Base-by-base conservation (phyloP, 2,113 vertebrate genomes). In the Prunella himalayana region DNA sequence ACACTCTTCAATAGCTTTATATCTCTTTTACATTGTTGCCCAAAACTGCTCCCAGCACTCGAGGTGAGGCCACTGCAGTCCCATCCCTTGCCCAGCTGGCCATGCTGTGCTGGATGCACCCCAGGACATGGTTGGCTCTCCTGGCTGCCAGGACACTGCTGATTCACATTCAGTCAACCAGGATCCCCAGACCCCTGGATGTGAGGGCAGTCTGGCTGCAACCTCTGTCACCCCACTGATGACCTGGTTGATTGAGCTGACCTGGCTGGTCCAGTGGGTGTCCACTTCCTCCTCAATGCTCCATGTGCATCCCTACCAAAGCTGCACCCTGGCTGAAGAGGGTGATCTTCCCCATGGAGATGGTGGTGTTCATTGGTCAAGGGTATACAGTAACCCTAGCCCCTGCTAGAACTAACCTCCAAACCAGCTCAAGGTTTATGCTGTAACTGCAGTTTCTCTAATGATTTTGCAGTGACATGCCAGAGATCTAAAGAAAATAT, bases 201-300 rank as follows among this genome's bases (percentile, higher is more conserved):
- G 37, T 94, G 99, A 99, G 99, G 98, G 98, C 98, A 98, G 98
- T 99, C 98, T 99, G 99, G 98, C 98, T 99, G 98, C 98, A 80
- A 82, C 65, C 61, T 78, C 60, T 86, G 53, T 95, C 92, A 89
- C 64, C 98, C 98, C 98, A 98, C 98, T 99, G 99, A 99, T 99
- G 98, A 98, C 98, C 98, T 99, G 98, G 98, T 98, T 99, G 98
- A 99, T 98, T 98, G 98, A 98, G 98, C 98, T 99, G 99, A 99
- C 99, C 98, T 99, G 98, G 98, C 98, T 99, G 98, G 98, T 98
- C 98, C 98, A 97, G 98, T 98, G 98, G 98, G 98, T 99, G 98
- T 99, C 98, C 98, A 98, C 98, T 98, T 99, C 98, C 98, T 99
- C 98, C 98, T 99, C 98, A 98, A 96, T 97, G 97, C 92, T 99